Evolutionary conservation across 2,888 invertebrate genomes (phyloP), one percentile per base, ranked within the genome.

Genomic region (Drosophila barbarae): DNA sequence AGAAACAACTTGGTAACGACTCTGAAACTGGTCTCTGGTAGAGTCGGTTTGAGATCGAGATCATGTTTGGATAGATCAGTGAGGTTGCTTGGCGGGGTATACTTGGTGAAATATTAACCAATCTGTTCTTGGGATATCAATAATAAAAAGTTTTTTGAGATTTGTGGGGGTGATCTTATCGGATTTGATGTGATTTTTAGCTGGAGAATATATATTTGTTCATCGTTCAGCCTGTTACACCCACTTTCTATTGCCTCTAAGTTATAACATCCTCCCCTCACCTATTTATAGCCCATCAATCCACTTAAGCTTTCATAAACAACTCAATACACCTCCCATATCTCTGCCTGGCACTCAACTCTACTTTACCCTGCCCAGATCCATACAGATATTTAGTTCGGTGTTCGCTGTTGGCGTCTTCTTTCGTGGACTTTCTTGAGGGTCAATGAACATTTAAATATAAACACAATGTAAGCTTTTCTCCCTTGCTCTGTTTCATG

Each of bases 391-490:
- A 15, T 18, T 2, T 23, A 21, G 13, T 8, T 23, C 8, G 39
- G 7, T 32, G 70, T 56, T 55, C 32, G 41, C 41, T 34, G 57
- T 58, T 52, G 39, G 39, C 41, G 51, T 47, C 41, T 36, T 56
- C 44, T 61, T 53, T 53, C 18, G 44, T 61, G 50, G 44, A 52
- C 72, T 77, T 72, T 35, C 59, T 46, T 41, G 46, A 56, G 51
- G 83, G 84, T 85, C 83, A 85, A 76, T 74, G 83, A 84, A 84
- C 83, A 76, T 59, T 79, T 81, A 73, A 77, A 67, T 69, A 73
- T 67, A 74, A 70, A 68, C 71, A 69, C 67, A 71, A 50, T 76
- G 72, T 79, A 70, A 74, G 84, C 78, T 77, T 69, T 71, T 58
- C 59, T 30, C 54, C n/a, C 41, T 69, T 67, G 15, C 30, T 15